Base-by-base conservation (phyloP, 2,797 vertebrate species). In the Micropoecilia bifurca region DNA sequence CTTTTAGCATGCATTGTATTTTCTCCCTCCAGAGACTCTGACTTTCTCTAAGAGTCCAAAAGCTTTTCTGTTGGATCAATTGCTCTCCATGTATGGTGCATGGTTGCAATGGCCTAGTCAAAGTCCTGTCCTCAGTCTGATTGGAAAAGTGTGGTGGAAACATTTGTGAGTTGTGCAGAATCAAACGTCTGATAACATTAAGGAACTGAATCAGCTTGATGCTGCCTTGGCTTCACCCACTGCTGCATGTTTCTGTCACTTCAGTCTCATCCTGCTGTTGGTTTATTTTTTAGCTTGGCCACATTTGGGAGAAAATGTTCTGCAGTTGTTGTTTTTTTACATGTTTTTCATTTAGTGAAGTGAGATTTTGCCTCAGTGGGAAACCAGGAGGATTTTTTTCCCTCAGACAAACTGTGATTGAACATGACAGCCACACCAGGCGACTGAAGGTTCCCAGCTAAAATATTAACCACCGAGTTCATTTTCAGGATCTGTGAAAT, bases 381-480 rank as follows among this genome's bases (percentile, higher is more conserved):
- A 80, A 83, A 80, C 66, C 53, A 39, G 9, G 46, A 82, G 76
- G 74, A 83, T 78, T 83, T 80, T 85, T 57, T 55, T 79, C 73
- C 87, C 45, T 25, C 39, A 43, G 30, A 77, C 0, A 10, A 81
- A 74, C 63, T 59, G 43, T 71, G 81, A 90, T 87, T 4, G 10
- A 84, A 90, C 83, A 89, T 85, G 87, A 91, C 86, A 89, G 83
- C 25, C 47, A 0, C 7, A 48, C 50, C 45, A 73, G 6, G 72
- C 82, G 74, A 33, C 87, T 81, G 82, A 81, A 71, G 75, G 74
- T 74, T 80, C 43, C 18, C 81, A 78, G 30, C 74, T 81, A 46
- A 89, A 91, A 83, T 85, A 87, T 89, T 77, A 74, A 89, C 78
- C 45, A 30, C 46, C 3, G 6, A 7, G 30, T 79, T 85, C n/a